Percentiles rank a stretch among this genome's conserved stretches.
Conservation (phyloP, 2,888 invertebrate species). For the Ethmia dodecea region DNA sequence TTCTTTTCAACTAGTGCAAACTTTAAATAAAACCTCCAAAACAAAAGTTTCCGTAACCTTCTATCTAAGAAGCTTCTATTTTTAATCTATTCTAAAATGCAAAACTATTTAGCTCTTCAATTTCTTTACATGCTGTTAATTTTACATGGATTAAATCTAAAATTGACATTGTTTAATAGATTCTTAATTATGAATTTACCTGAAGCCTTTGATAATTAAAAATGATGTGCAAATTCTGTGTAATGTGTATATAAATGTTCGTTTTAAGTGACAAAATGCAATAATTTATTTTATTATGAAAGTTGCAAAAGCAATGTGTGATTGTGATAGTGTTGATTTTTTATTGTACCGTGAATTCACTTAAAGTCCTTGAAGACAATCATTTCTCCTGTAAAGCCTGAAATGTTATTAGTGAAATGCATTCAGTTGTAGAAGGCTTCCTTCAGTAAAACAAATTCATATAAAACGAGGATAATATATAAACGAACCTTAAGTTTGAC, state of each 20-base stretch:
- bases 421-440: conserved; percentile 28
- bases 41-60: conserved; percentile 21
- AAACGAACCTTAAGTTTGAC: too few relatives aligned
- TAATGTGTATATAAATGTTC: conserved; percentile 22
- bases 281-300: too few relatives aligned
- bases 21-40: conserved; percentile 25
- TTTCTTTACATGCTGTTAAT: conserved; percentile 44
- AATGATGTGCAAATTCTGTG: conserved; percentile 26
- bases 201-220: conserved; percentile 4
- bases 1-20: conserved; percentile 33
- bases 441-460: conserved; percentile 18
- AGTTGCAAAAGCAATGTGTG: conserved; percentile 45
- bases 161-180: too few relatives aligned
- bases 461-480: too few relatives aligned
- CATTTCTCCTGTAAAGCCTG: conserved; percentile 27
- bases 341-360: conserved; percentile 8
- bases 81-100: conserved; percentile 50
- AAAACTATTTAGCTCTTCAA: conserved; percentile 40
- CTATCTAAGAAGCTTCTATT: conserved; percentile 57
- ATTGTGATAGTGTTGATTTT: conserved; percentile 26
- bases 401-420: conserved; percentile 24
- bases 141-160: too few relatives aligned
- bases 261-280: conserved; percentile 29
- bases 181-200: conserved; percentile 1
- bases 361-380: not conserved